These are phyloP conservation scores for Lasius fuliginosus DNA, from an alignment of 2,888 invertebrate species.

Conservation along the genomic window DNA sequence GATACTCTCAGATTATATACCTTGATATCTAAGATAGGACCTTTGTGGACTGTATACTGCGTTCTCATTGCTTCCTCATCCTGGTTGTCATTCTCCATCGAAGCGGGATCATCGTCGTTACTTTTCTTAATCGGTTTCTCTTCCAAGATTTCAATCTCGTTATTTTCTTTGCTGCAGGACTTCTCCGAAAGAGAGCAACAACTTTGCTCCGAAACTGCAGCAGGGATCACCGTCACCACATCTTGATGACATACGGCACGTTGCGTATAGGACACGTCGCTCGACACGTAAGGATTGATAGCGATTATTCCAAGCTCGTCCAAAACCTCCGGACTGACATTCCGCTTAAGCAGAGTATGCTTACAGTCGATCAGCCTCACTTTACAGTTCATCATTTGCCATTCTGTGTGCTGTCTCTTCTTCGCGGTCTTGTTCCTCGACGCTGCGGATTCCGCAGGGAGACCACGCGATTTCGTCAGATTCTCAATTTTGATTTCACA, in stretches of 20 bases:
- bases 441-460: constrained; percentile 12
- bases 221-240: constrained; percentile 6
- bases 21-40: constrained; percentile 85
- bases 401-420: constrained; percentile 54
- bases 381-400: constrained; percentile 80
- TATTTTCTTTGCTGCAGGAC: constrained; percentile 6
- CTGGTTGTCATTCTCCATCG: constrained; percentile 52
- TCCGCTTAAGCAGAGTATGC: constrained; percentile 74
- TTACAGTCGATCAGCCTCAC: constrained; percentile 81
- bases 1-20: constrained; percentile 71
- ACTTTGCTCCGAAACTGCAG: background rate
- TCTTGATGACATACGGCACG: background rate
- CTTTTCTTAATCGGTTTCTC: constrained; percentile 52
- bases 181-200: background rate
- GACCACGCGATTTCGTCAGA: background rate
- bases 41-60: constrained; percentile 83
- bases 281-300: constrained; percentile 68
- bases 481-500: background rate
- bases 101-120: constrained; percentile 39
- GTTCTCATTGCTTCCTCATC: constrained; percentile 74
- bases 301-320: constrained; percentile 76
- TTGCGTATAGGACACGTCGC: background rate
- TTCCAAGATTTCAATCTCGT: constrained; percentile 60
- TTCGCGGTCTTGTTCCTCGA: constrained; percentile 1
- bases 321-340: constrained; percentile 68